Evolutionary conservation across 2,888 invertebrate species (phyloP), one percentile per base, ranked within the genome.

Genomic region (Drosophila anomalata): DNA sequence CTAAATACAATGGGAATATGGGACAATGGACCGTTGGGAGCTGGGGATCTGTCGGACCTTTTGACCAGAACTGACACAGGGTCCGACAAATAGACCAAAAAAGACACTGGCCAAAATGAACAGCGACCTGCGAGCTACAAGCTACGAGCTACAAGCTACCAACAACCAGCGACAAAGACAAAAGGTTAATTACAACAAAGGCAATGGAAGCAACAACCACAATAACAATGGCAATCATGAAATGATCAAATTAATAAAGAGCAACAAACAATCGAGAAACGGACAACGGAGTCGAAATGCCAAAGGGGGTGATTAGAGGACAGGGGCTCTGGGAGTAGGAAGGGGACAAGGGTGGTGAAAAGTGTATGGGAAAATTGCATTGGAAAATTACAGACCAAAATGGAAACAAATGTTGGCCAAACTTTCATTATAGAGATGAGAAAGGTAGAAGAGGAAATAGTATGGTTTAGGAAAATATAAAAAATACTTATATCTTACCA

Each of bases 181-280:
- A 84, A 88, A 84, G 79, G 87, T 87, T 87, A 78, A 88, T 84
- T 84, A 88, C 87, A 84, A 84, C 87, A 83, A 82, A 54, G 60
- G 51, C 66, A 75, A 24, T 24, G 22, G 22, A 24, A 4, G 56
- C 61, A 61, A 56, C 69, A 73, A 62, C 65, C 58, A 55, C 39
- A 67, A 65, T 47, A 44, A 71, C 75, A 63, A 56, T 52, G 69
- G 56, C 75, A 79, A 85, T 82, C 83, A 85, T 67, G 78, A 81
- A 87, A 87, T 86, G 83, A 83, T 82, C 86, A 82, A 82, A 82
- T 82, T 82, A 87, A 86, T 83, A 82, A 85, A 87, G 77, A 87
- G 83, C 87, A 73, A 58, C 74, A 67, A 58, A 51, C 73, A 72
- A 73, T 73, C 53, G 74, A 44, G 39, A 33, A 57, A 62, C 55